phyloP scores from a whole-genome alignment of 2,797 vertebrate genomes.

The Hyperoplus lanceolatus region DNA sequence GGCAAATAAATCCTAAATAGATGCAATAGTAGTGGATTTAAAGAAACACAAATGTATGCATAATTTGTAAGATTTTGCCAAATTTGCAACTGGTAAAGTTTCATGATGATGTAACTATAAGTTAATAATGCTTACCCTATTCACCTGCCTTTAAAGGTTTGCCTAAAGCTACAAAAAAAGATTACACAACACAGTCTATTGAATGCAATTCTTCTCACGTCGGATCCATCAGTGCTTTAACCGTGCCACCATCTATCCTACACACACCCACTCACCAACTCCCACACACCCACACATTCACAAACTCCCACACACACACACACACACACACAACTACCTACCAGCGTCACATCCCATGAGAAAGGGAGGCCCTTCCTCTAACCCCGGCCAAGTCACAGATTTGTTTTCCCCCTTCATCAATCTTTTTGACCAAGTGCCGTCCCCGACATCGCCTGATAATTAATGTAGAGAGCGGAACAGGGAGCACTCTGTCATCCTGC shows the following conservation, averaged over 20 bases:
- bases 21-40: too few species aligned
- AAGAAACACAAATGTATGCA: too few species aligned
- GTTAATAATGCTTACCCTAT: too few species aligned
- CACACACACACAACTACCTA: conserved; percentile 21
- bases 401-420: conserved; percentile 81
- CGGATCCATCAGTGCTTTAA: conserved; percentile 26
- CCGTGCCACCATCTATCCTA: conserved; percentile 9
- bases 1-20: neutral
- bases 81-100: too few species aligned
- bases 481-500: conserved; percentile 81
- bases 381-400: conserved; percentile 73
- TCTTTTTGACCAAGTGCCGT: conserved; percentile 85
- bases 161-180: neutral
- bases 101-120: too few species aligned
- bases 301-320: conserved; percentile 26
- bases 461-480: conserved; percentile 77
- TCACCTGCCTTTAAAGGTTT: neutral
- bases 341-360: conserved; percentile 59
- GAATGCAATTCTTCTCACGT: conserved; percentile 35
- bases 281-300: conserved; percentile 31
- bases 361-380: conserved; percentile 68
- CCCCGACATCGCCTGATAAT: conserved; percentile 82
- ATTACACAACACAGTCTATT: conserved; percentile 1
- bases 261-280: conserved; percentile 13
- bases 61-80: too few species aligned